phyloP scores from a whole-genome alignment of 2,888 invertebrate species.

The Bimastos eiseni region DNA sequence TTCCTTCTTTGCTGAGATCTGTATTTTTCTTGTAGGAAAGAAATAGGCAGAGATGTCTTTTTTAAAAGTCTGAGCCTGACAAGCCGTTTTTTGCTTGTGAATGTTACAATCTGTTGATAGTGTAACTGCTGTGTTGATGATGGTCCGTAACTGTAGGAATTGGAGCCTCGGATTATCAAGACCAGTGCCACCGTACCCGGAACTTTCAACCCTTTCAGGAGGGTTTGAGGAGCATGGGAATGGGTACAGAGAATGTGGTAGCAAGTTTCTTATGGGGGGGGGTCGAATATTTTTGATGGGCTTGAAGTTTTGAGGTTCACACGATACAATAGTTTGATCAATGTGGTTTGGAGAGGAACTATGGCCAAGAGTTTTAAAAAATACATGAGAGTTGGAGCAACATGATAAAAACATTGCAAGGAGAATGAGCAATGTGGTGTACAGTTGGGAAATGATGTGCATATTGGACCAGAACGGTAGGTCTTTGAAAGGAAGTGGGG shows the following conservation, averaged over 20 bases:
- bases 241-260: not conserved
- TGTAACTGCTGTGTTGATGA: not conserved
- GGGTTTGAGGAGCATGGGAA: not conserved
- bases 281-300: not conserved
- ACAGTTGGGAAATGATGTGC: no score
- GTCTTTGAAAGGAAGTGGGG: no score
- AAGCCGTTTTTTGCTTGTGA: not conserved
- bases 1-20: slow-evolving; percentile 13
- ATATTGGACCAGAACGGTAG: no score
- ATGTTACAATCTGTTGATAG: not conserved
- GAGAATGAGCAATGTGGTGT: no score
- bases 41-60: not conserved
- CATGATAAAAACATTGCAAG: not conserved
- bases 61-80: not conserved
- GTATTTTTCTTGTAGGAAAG: not conserved
- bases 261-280: not conserved
- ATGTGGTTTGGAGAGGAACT: not conserved
- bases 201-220: not conserved
- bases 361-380: not conserved
- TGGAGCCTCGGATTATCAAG: not conserved
- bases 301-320: not conserved
- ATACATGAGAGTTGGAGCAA: not conserved
- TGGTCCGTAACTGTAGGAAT: not conserved
- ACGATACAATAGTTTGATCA: not conserved
- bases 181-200: not conserved